A percentile compares a stretch with the other conserved stretches of the same genome.
phyloP scores from a whole-genome alignment of 37 sponge, comb jelly and placozoan species.

The Crambe crambe region DNA sequence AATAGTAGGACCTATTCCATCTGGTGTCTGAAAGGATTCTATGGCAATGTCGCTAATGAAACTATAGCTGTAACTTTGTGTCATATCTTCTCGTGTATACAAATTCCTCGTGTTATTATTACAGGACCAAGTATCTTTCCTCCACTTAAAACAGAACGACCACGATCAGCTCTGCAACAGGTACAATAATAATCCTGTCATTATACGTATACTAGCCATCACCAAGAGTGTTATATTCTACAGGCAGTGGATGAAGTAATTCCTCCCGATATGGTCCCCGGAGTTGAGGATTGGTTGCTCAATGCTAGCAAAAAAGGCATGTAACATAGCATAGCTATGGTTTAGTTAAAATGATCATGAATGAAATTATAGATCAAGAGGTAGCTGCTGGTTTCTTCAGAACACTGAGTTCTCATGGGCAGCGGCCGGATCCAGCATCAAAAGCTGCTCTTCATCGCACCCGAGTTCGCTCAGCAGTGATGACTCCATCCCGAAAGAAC shows the following conservation, averaged over 20 bases:
- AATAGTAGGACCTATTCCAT: no score
- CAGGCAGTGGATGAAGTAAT: slow-evolving; percentile 58
- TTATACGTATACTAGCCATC: no score
- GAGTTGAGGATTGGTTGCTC: slow-evolving; percentile 66
- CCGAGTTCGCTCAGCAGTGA: slow-evolving; percentile 62
- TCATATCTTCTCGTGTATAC: no score
- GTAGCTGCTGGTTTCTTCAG: slow-evolving; percentile 61
- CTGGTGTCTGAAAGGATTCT: no score
- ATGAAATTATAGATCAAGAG: slow-evolving; percentile 42
- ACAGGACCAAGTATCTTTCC: background rate
- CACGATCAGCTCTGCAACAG: slow-evolving; percentile 57
- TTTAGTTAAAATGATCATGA: no score
- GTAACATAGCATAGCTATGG: background rate
- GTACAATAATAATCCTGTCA: slow-evolving; percentile 9
- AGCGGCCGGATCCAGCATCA: slow-evolving; percentile 47
- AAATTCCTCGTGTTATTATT: no score
- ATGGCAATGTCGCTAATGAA: no score
- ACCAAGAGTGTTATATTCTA: background rate
- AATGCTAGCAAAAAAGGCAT: slow-evolving; percentile 64
- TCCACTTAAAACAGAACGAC: slow-evolving; percentile 3
- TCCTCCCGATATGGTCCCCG: slow-evolving; percentile 66
- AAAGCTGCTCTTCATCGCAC: slow-evolving; percentile 40
- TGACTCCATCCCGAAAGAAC: slow-evolving; percentile 54
- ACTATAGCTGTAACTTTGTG: no score
- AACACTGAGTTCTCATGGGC: slow-evolving; percentile 63